Evolutionary conservation across 2,888 invertebrate species (phyloP).

Genomic region (Spilosoma lubricipeda): DNA sequence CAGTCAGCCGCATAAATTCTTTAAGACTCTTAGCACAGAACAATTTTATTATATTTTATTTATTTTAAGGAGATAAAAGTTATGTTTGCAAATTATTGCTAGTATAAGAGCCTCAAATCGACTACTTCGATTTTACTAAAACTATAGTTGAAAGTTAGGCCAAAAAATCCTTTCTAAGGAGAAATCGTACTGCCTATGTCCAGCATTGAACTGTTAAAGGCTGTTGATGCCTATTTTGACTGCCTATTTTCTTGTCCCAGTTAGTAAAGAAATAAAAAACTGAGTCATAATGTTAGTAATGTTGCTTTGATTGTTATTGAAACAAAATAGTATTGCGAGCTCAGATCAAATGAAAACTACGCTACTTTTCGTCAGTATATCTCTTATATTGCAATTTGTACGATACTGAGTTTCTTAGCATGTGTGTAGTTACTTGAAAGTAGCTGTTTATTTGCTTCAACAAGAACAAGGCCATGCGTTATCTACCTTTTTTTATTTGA

Average conservation of each 20-base stretch:
- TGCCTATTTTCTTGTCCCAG: not conserved
- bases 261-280: not conserved
- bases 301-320: not conserved
- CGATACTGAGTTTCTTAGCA: no score
- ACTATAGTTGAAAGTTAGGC: not conserved
- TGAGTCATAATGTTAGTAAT: not conserved
- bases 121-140: not conserved
- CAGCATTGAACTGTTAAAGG: no score
- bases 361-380: no score
- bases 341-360: no score
- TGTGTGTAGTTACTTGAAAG: no score
- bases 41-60: not conserved
- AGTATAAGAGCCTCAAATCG: not conserved
- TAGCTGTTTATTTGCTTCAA: no score
- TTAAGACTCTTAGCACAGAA: not conserved
- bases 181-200: no score
- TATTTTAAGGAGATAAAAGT: not conserved
- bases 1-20: not conserved
- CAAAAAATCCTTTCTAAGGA: no score
- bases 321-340: not conserved
- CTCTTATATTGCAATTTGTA: no score
- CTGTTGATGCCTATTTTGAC: not conserved
- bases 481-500: no score
- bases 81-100: not conserved
- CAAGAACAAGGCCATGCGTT: no score